These are phyloP conservation scores for Electrophaes corylata DNA, from an alignment of 2,888 invertebrate species.

Conservation along the genomic window DNA sequence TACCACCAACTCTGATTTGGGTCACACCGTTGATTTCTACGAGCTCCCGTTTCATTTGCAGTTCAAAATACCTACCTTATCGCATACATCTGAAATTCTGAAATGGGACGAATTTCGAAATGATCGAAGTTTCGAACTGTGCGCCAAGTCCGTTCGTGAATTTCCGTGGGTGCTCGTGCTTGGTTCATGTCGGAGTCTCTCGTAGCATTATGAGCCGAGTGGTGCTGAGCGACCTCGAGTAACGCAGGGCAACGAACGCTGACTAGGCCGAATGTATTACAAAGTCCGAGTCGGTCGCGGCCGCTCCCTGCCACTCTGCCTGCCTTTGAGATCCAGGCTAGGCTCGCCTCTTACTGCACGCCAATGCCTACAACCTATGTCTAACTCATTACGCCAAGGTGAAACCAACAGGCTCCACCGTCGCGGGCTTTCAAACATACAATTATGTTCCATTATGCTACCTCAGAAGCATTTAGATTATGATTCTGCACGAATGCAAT, in stretches of 20 bases:
- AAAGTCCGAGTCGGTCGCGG: slow-evolving; percentile 78
- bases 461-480: slow-evolving; percentile 10
- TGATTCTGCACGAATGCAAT: slow-evolving; percentile 7
- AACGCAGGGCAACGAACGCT: slow-evolving; percentile 79
- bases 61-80: slow-evolving; percentile 16
- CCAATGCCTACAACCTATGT: slow-evolving; percentile 65
- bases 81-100: slow-evolving; percentile 29
- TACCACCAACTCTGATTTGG: slow-evolving; percentile 12
- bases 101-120: slow-evolving; percentile 31
- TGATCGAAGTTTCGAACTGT: slow-evolving; percentile 46
- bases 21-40: slow-evolving; percentile 7
- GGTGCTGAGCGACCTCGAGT: slow-evolving; percentile 72
- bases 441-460: slow-evolving; percentile 18
- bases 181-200: slow-evolving; percentile 45
- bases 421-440: slow-evolving; percentile 34
- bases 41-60: slow-evolving; percentile 8
- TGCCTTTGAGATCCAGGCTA: slow-evolving; percentile 79
- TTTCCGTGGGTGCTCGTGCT: slow-evolving; percentile 43
- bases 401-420: slow-evolving; percentile 61
- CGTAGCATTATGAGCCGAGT: slow-evolving; percentile 42
- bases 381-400: slow-evolving; percentile 76
- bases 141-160: slow-evolving; percentile 46
- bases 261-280: slow-evolving; percentile 83
- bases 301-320: slow-evolving; percentile 80
- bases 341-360: slow-evolving; percentile 76